Percentiles rank a stretch among this genome's conserved stretches.
phyloP scores from a whole-genome alignment of 2,797 vertebrate genomes.

The Poeciliopsis paucimaculata region DNA sequence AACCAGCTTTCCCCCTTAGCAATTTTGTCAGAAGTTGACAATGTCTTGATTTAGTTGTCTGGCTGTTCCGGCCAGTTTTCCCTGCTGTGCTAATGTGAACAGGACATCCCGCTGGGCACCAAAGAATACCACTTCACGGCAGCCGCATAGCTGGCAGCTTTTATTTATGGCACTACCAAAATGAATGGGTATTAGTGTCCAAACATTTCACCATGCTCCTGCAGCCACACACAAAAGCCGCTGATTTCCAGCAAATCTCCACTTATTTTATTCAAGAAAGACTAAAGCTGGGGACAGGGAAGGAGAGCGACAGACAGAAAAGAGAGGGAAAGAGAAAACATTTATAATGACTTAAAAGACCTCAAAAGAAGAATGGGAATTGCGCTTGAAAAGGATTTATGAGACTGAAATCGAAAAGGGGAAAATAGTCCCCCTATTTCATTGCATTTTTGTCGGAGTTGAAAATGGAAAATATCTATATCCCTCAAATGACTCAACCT shows the following conservation, averaged over 20 bases:
- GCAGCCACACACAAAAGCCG: constrained; percentile 99
- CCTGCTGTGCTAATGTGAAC: constrained; percentile 98
- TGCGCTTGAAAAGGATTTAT: constrained; percentile 73
- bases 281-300: constrained; percentile 77
- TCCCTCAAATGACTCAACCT: constrained; percentile 64
- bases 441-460: constrained; percentile 67
- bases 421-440: constrained; percentile 72
- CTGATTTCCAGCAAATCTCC: constrained; percentile 99
- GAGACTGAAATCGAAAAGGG: constrained; percentile 68
- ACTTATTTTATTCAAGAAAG: constrained; percentile 99
- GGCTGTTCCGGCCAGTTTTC: constrained; percentile 97
- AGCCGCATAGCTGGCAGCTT: constrained; percentile 98
- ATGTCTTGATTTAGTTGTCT: constrained; percentile 99
- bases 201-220: constrained; percentile 99
- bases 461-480: constrained; percentile 77
- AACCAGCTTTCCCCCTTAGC: constrained; percentile 83
- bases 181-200: constrained; percentile 99
- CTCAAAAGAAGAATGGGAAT: constrained; percentile 80
- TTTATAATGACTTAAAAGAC: constrained; percentile 87
- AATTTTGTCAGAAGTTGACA: constrained; percentile 99
- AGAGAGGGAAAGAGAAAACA: constrained; percentile 74
- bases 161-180: constrained; percentile 99
- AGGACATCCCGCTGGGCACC: constrained; percentile 97
- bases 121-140: constrained; percentile 99
- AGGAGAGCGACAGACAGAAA: constrained; percentile 53